Conservation (phyloP, 2,888 invertebrate genomes). For the Drosophila putrida region DNA sequence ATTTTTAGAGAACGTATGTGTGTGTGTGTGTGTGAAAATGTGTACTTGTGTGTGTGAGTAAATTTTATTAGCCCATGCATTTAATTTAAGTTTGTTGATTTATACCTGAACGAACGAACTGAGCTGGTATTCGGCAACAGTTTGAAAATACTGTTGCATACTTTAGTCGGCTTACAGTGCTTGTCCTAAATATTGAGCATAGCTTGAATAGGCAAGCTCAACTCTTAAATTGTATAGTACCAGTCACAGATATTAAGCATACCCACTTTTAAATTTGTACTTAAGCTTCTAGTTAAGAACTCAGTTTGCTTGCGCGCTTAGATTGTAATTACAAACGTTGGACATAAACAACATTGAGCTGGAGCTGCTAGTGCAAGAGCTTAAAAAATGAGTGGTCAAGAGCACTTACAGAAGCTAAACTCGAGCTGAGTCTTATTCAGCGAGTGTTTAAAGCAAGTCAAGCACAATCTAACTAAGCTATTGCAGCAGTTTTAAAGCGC, state of each 20-base stretch:
- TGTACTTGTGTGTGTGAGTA: slow-evolving; percentile 9
- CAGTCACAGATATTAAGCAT: slow-evolving; percentile 33
- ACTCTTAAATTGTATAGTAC: slow-evolving; percentile 27
- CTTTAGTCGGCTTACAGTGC: slow-evolving; percentile 55
- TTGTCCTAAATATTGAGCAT: slow-evolving; percentile 37
- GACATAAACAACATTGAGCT: slow-evolving; percentile 43
- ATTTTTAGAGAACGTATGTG: slow-evolving; percentile 48
- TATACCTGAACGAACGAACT: slow-evolving; percentile 6
- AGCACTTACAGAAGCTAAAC: slow-evolving; percentile 18
- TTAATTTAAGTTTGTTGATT: slow-evolving; percentile 63
- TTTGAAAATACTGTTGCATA: slow-evolving; percentile 58
- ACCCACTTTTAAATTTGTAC: neutral
- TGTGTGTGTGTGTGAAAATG: slow-evolving; percentile 5
- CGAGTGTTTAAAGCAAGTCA: slow-evolving; percentile 62
- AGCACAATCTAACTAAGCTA: slow-evolving; percentile 65
- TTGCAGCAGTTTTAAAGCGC: slow-evolving; percentile 63
- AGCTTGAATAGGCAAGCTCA: neutral
- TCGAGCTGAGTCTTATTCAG: slow-evolving; percentile 58
- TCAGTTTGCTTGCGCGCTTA: slow-evolving; percentile 6
- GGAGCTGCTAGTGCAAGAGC: slow-evolving; percentile 12
- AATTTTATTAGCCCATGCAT: slow-evolving; percentile 64
- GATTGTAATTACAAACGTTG: slow-evolving; percentile 25
- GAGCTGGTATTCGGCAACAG: slow-evolving; percentile 24
- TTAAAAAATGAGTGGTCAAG: slow-evolving; percentile 26
- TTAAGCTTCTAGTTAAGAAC: neutral